A percentile compares a stretch with the other conserved stretches of the same genome.
Evolutionary conservation across 2,888 invertebrate species (phyloP).

Genomic region (Drosophila maculinotata): DNA sequence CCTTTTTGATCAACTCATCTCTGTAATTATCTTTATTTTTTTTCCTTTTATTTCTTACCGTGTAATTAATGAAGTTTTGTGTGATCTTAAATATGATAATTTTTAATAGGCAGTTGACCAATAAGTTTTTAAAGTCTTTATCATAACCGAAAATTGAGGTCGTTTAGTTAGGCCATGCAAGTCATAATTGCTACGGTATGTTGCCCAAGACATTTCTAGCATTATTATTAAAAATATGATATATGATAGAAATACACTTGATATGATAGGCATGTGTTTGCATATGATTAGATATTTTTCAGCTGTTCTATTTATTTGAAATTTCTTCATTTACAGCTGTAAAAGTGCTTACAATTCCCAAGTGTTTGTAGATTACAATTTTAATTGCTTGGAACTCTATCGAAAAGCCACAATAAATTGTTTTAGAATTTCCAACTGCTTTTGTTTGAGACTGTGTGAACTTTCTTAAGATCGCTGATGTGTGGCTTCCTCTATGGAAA

Average conservation of each 20-base stretch:
- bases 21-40: constrained; percentile 56
- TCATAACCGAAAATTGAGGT: constrained; percentile 29
- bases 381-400: too few species aligned
- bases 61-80: constrained; percentile 65
- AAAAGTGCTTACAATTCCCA: neutral
- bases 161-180: constrained; percentile 36
- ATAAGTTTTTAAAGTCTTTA: constrained; percentile 39
- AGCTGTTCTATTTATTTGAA: constrained; percentile 36
- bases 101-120: constrained; percentile 44
- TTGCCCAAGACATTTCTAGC: neutral
- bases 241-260: constrained; percentile 20
- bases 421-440: constrained; percentile 8
- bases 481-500: constrained; percentile 13
- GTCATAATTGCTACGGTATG: constrained; percentile 39
- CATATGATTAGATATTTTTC: constrained; percentile 40
- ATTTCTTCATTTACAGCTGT: constrained; percentile 18
- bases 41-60: constrained; percentile 30
- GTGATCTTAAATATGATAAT: constrained; percentile 46
- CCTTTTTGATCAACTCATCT: constrained; percentile 43
- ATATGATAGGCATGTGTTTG: constrained; percentile 17
- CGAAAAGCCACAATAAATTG: too few species aligned
- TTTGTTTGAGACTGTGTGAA: constrained; percentile 12
- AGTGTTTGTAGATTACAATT: neutral
- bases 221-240: constrained; percentile 25
- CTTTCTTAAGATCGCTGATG: constrained; percentile 16